A percentile compares a stretch with the other conserved stretches of the same genome.
phyloP scores from a whole-genome alignment of 1,140 invertebrate species.

The Papilio aristodemus region DNA sequence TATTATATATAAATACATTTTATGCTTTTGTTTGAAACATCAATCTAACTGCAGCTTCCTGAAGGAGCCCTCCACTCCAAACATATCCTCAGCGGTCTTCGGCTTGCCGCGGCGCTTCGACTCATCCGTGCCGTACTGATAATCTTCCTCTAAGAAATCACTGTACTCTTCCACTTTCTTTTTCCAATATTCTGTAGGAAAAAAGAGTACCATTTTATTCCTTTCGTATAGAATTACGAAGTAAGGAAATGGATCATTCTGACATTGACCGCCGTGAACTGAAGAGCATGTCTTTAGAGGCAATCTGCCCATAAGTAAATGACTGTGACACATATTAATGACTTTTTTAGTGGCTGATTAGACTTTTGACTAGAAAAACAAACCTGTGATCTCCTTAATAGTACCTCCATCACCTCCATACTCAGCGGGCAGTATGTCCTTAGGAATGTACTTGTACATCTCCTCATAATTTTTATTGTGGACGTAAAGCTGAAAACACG shows the following conservation, averaged over 20 bases:
- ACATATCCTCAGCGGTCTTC: slow-evolving; percentile 80
- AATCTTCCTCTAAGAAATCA: slow-evolving; percentile 80
- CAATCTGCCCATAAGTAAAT: no score
- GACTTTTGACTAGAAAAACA: background rate
- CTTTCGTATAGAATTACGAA: no score
- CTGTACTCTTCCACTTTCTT: slow-evolving; percentile 74
- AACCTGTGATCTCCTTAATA: slow-evolving; percentile 65
- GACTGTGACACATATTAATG: background rate
- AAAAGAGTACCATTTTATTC: background rate
- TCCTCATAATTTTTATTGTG: slow-evolving; percentile 65
- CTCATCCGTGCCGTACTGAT: slow-evolving; percentile 81
- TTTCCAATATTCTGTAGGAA: slow-evolving; percentile 72
- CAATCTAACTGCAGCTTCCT: slow-evolving; percentile 77
- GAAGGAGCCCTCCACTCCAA: slow-evolving; percentile 83
- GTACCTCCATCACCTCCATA: slow-evolving; percentile 73
- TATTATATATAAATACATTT: no score
- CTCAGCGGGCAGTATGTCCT: slow-evolving; percentile 66
- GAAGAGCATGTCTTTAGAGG: no score
- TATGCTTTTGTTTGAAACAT: slow-evolving; percentile 24
- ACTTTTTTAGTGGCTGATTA: background rate
- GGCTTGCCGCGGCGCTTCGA: slow-evolving; percentile 81
- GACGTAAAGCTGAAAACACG: slow-evolving; percentile 55
- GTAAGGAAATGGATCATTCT: no score
- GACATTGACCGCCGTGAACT: no score
- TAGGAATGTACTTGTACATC: slow-evolving; percentile 66